A percentile compares a stretch with the other conserved stretches of the same genome.
Conservation (phyloP, 2,113 vertebrate species). For the Pycnonotus jocosus region DNA sequence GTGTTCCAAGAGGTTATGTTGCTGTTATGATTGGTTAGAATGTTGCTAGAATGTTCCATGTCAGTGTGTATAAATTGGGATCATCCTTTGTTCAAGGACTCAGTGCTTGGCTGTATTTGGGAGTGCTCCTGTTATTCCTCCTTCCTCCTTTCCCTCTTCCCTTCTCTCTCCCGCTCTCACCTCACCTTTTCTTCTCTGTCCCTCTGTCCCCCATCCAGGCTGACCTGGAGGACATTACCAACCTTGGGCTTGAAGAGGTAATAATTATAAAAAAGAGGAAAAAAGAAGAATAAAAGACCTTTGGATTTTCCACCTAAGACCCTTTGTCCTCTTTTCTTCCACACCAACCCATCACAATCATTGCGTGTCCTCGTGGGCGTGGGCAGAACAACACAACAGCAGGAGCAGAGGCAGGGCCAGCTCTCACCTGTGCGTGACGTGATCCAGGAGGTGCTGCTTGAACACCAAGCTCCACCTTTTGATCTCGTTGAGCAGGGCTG, state of each 20-base stretch:
- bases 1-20: not conserved
- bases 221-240: no score
- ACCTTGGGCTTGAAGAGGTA: no score
- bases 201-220: no score
- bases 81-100: not conserved
- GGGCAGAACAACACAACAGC: not conserved
- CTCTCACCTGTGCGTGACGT: slow-evolving; percentile 85
- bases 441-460: slow-evolving; percentile 90
- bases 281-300: not conserved
- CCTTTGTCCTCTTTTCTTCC: not conserved
- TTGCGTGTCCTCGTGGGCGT: no score
- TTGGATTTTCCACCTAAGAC: not conserved
- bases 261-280: no score
- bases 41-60: not conserved
- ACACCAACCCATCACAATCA: no score
- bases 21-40: not conserved
- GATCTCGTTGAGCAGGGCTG: slow-evolving; percentile 79
- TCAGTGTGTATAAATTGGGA: not conserved
- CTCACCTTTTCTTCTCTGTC: no score
- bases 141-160: no score
- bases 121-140: not conserved
- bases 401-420: not conserved
- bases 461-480: slow-evolving; percentile 93
- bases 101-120: not conserved
- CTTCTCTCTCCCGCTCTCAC: no score